phyloP scores from a whole-genome alignment of 2,888 invertebrate species.

The Tromatobia lineatoria region DNA sequence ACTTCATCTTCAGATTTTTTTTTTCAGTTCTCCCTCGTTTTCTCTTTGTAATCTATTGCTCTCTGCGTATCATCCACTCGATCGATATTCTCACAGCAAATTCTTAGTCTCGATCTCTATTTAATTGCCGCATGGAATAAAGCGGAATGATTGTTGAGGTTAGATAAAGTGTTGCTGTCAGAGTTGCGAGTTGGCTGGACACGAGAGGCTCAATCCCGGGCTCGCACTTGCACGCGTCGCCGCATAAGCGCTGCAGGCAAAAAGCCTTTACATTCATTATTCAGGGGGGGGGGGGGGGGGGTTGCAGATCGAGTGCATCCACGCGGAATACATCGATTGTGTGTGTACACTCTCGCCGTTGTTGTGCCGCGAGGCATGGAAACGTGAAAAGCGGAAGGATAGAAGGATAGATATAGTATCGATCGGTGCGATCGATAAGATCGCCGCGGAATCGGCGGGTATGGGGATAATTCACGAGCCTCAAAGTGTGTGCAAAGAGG shows the following conservation, averaged over 20 bases:
- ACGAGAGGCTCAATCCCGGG: constrained; percentile 5
- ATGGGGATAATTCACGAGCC: constrained; percentile 62
- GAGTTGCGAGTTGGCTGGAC: constrained; percentile 48
- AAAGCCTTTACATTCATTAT: constrained; percentile 66
- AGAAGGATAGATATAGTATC: constrained; percentile 39
- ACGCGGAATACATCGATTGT: constrained; percentile 55
- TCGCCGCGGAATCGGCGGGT: constrained; percentile 36
- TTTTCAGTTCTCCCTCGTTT: not conserved
- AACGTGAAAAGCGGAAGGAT: constrained; percentile 63
- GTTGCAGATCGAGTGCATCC: constrained; percentile 40
- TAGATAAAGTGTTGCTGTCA: constrained; percentile 62
- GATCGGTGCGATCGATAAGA: constrained; percentile 57
- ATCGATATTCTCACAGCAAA: not conserved
- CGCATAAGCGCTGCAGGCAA: constrained; percentile 47
- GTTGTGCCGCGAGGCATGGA: constrained; percentile 11
- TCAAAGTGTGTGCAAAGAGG: constrained; percentile 51
- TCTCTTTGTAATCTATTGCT: not conserved
- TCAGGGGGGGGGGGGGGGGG: constrained; percentile 48
- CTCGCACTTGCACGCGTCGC: constrained; percentile 13
- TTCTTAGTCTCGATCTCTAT: not conserved
- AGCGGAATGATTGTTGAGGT: constrained; percentile 20
- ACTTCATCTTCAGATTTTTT: not conserved
- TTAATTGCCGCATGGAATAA: constrained; percentile 17
- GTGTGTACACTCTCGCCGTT: constrained; percentile 6
- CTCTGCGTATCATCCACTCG: not conserved